Base-by-base conservation (phyloP, 2,797 vertebrate species). In the Argentina silus region DNA sequence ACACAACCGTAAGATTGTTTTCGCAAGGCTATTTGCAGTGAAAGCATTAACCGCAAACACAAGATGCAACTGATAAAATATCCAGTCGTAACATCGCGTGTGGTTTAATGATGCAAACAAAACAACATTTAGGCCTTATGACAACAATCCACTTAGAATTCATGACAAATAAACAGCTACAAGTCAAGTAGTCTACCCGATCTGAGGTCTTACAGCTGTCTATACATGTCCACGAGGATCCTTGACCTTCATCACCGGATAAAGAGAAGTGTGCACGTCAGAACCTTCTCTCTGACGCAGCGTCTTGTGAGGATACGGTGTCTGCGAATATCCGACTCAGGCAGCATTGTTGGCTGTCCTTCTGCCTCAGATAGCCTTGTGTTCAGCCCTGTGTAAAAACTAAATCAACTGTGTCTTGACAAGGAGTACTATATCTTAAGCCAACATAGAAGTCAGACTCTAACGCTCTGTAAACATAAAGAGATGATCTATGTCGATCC, bases 371-470 rank as follows among this genome's bases (percentile, higher is more conserved):
- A 78, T 72, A 45, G 47, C 23, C 64, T 67, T 60, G 51, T 66
- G 23, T 66, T 42, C 55, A 56, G 68, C 19, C 67, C 62, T 60
- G 45, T 44, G n/a, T 65, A 57, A 67, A 72, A 79, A 21, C 12
- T 17, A 19, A 77, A 70, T 74, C 19, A 42, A 55, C 19, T 7
- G 27, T 14, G 43, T 72, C 48, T 63, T 68, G 62, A 74, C 74
- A 69, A 70, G 68, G 65, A 69, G 42, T 48, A 47, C 60, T 55
- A 44, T 72, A 67, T 70, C 68, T 73, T 51, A 17, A 76, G 63
- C 67, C 43, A 70, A 76, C 72, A 69, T 0, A 64, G 66, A 56
- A 56, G 70, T 69, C 59, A 66, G 3, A 45, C 76, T 78, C 77
- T 60, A 68, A 77, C 66, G 53, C 23, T 66, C 11, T 23, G 21